Evolutionary conservation across 2,888 invertebrate genomes (phyloP), one percentile per base, ranked within the genome.

Genomic region (Phrixothrix hirtus): DNA sequence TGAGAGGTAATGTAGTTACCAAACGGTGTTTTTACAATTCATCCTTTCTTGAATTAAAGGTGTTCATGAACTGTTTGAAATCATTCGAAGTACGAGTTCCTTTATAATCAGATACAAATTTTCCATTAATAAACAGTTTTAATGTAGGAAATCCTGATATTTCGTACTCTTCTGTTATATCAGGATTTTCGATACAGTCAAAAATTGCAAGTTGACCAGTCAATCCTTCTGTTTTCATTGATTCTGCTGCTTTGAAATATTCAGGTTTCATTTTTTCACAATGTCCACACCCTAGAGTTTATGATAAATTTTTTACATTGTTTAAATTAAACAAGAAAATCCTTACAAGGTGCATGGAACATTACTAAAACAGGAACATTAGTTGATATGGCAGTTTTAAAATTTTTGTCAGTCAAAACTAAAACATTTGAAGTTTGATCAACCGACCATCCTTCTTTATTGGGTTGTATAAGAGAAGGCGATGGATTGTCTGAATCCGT

Each of bases 301-400:
- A 44, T n/a, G 17, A n/a, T n/a, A n/a, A n/a, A n/a, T n/a, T n/a
- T n/a, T n/a, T n/a, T n/a, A n/a, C n/a, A n/a, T n/a, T n/a, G n/a
- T n/a, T n/a, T n/a, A n/a, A n/a, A n/a, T n/a, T n/a, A n/a, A n/a
- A n/a, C n/a, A n/a, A n/a, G n/a, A n/a, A 41, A 32, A 41, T 44
- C 75, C 76, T 78, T 75, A 88, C 89, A 89, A 9, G 86, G 83
- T 7, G 89, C 89, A 69, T 86, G 88, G 68, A 88, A 90, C 87
- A 90, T 88, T 53, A 89, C 83, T 42, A 90, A 79, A 1, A 83
- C 81, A 10, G 86, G 84, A 31, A 78, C 79, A 37, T 81, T 70
- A 10, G 80, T 75, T 27, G 78, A 78, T n/a, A 89, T 77, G 41
- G 81, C 74, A 1, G 75, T 43, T 51, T 83, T 81, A 69, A 88